Conservation (phyloP, 1,140 invertebrate species). For the Spodoptera frugiperda region DNA sequence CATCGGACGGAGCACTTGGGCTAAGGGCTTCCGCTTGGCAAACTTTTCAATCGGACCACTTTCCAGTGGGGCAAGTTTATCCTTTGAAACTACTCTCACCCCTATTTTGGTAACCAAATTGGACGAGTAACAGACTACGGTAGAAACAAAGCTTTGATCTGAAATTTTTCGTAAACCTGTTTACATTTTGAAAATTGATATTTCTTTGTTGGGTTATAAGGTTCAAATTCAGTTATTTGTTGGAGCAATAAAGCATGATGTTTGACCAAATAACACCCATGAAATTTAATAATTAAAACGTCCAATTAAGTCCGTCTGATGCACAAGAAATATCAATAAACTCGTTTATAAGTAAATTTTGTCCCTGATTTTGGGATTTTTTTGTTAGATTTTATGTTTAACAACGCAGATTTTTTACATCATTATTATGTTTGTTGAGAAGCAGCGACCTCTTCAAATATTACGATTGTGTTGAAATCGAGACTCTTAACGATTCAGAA, state of each 20-base stretch:
- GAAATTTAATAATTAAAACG: neutral
- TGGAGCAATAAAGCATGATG: too few relatives aligned
- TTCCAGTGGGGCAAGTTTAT: conserved; percentile 61
- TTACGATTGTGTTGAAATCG: too few relatives aligned
- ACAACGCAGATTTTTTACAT: neutral
- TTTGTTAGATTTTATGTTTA: too few relatives aligned
- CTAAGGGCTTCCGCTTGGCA: conserved; percentile 55
- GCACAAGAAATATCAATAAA: neutral
- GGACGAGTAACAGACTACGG: conserved; percentile 54
- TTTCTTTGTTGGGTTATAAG: neutral
- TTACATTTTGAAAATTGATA: neutral
- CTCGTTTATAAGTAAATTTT: too few relatives aligned
- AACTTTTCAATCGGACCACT: conserved; percentile 74
- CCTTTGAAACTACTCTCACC: conserved; percentile 61
- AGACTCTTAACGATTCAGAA: too few relatives aligned
- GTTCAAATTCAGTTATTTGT: too few relatives aligned
- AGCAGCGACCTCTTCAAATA: too few relatives aligned
- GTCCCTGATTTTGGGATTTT: too few relatives aligned
- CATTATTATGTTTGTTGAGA: too few relatives aligned
- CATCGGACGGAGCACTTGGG: conserved; percentile 47
- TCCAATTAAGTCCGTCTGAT: conserved; percentile 1
- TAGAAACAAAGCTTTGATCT: conserved; percentile 60
- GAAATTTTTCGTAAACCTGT: conserved; percentile 20
- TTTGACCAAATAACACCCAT: neutral
- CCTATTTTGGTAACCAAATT: conserved; percentile 72